Conservation (phyloP, 2,888 invertebrate species). For the Horisme vitalbata region DNA sequence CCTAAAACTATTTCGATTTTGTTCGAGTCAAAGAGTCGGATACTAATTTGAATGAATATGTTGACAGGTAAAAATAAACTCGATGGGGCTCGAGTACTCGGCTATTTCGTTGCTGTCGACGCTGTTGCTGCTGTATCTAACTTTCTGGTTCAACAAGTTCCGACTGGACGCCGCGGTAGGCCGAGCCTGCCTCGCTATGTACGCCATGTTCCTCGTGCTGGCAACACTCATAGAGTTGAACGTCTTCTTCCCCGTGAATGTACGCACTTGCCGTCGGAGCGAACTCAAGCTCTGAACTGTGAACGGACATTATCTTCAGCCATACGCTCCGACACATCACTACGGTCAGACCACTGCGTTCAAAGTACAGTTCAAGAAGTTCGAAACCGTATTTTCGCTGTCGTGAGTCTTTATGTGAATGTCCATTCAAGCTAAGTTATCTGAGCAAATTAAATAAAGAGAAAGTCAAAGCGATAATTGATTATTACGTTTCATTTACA, state of each 20-base stretch:
- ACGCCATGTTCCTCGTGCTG: conserved; percentile 92
- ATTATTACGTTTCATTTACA: too few relatives aligned
- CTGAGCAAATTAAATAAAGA: too few relatives aligned
- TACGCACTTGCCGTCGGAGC: conserved; percentile 90
- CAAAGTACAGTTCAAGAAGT: too few relatives aligned
- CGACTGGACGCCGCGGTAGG: conserved; percentile 93
- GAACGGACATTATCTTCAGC: conserved; percentile 42
- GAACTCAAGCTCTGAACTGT: conserved; percentile 64
- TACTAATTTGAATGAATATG: conserved; percentile 6
- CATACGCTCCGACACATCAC: conserved; percentile 33
- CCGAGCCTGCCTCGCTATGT: conserved; percentile 92
- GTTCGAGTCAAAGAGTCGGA: too few relatives aligned
- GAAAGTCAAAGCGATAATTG: too few relatives aligned
- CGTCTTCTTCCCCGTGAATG: conserved; percentile 95
- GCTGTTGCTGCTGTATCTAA: conserved; percentile 90
- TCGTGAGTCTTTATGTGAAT: too few relatives aligned
- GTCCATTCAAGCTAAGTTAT: too few relatives aligned
- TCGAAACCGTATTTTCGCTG: too few relatives aligned
- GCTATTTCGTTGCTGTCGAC: conserved; percentile 94
- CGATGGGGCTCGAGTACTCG: conserved; percentile 94
- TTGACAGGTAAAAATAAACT: conserved; percentile 91
- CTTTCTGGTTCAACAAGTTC: conserved; percentile 94
- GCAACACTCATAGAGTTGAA: conserved; percentile 96
- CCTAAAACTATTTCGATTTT: too few relatives aligned
- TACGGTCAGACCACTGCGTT: too few relatives aligned